Conservation (phyloP, 2,888 invertebrate genomes). For the Disparrhopalites patrizii region DNA sequence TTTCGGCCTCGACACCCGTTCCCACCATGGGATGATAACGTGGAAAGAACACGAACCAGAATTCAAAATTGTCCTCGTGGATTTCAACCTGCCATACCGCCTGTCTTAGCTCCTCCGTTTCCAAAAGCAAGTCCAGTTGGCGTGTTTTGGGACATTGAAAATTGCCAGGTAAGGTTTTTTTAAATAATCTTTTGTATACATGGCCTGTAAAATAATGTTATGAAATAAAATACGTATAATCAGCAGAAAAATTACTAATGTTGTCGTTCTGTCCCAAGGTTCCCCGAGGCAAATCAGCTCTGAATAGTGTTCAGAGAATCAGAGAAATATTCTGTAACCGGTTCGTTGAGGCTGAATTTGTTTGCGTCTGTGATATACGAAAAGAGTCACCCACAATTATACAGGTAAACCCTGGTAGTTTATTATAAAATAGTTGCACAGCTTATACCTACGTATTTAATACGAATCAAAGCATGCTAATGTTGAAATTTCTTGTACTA, state of each 20-base stretch:
- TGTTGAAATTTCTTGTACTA: not conserved
- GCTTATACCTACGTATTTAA: not conserved
- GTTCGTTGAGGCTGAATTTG: constrained; percentile 78
- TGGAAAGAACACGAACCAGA: too few species aligned
- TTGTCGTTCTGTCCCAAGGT: constrained; percentile 56
- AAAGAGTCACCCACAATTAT: constrained; percentile 72
- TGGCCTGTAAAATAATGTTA: not conserved
- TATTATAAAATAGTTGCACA: not conserved
- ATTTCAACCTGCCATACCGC: not conserved
- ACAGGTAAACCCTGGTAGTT: constrained; percentile 51
- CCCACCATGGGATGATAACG: not conserved
- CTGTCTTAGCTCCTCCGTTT: not conserved
- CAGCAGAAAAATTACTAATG: too few species aligned
- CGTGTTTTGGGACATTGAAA: constrained; percentile 92
- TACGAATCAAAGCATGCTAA: too few species aligned
- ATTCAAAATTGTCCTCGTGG: too few species aligned
- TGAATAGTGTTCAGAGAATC: constrained; percentile 67
- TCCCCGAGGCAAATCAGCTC: constrained; percentile 74
- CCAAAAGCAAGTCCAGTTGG: constrained; percentile 62
- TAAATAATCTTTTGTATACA: not conserved
- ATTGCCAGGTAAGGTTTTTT: constrained; percentile 63
- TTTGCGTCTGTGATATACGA: constrained; percentile 83
- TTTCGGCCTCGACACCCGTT: not conserved
- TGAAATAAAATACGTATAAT: too few species aligned
- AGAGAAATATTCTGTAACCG: constrained; percentile 70